These are phyloP conservation scores for Glaucopsyche alexis DNA, from an alignment of 2,888 invertebrate species.

Conservation along the genomic window DNA sequence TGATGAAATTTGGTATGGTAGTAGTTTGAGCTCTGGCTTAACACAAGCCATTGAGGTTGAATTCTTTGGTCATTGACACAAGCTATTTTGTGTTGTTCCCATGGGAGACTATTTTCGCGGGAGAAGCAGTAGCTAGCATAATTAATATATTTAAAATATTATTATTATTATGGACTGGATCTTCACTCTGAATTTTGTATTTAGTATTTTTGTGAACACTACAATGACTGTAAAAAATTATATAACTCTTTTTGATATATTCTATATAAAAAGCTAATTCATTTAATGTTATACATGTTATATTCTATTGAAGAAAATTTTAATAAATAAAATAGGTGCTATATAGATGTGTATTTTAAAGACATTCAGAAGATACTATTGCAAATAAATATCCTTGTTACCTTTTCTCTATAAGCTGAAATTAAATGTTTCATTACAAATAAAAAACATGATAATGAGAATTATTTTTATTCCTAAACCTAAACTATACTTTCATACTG, in stretches of 20 bases:
- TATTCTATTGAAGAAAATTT: not conserved
- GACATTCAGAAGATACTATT: not conserved
- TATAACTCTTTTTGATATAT: not conserved
- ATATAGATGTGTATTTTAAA: not conserved
- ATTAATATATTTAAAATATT: too few relatives aligned
- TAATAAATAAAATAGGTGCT: not conserved
- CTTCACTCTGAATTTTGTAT: not conserved
- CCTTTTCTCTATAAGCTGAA: not conserved
- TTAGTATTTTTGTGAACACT: not conserved
- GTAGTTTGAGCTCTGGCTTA: too few relatives aligned
- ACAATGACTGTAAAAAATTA: not conserved
- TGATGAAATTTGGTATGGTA: too few relatives aligned
- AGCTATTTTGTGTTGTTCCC: too few relatives aligned
- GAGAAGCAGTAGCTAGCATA: too few relatives aligned
- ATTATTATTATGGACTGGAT: not conserved
- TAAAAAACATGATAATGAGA: not conserved
- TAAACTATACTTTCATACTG: not conserved
- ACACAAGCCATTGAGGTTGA: too few relatives aligned
- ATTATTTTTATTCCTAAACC: not conserved
- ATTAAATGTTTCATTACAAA: not conserved
- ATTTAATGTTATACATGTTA: not conserved
- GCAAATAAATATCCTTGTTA: not conserved
- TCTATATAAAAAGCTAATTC: not conserved
- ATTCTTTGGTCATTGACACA: too few relatives aligned
- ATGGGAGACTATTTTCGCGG: too few relatives aligned